Conservation (phyloP, 2,797 vertebrate genomes). For the Pelodytes ibericus region DNA sequence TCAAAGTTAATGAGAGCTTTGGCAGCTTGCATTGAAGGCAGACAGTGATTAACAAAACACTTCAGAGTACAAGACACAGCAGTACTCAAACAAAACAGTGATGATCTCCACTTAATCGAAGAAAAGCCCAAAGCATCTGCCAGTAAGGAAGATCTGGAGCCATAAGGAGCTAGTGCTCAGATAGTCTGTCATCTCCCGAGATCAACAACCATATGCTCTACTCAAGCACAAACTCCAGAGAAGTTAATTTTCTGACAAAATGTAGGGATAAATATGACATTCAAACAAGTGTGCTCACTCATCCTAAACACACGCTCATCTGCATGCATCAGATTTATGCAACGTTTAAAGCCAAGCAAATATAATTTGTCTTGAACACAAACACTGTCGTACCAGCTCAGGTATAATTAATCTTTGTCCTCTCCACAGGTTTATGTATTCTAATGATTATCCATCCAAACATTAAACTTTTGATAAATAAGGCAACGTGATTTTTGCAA, state of each 20-base stretch:
- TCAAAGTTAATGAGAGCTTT: constrained; percentile 99
- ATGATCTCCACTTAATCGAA: constrained; percentile 99
- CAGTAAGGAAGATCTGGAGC: constrained; percentile 88
- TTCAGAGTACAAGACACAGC: constrained; percentile 99
- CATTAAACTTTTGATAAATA: constrained; percentile 70
- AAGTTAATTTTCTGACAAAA: constrained; percentile 99
- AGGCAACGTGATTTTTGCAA: background rate
- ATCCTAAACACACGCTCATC: constrained; percentile 94
- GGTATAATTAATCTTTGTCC: constrained; percentile 84
- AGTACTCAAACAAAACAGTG: constrained; percentile 99
- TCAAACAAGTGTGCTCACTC: constrained; percentile 99
- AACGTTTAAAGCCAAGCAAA: constrained; percentile 84
- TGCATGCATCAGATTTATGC: constrained; percentile 88
- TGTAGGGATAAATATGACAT: constrained; percentile 99
- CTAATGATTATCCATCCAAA: constrained; percentile 64
- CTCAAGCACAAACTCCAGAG: constrained; percentile 96
- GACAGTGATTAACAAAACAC: constrained; percentile 99
- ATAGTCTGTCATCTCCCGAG: constrained; percentile 99
- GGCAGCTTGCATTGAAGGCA: constrained; percentile 98
- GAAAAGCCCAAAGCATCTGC: constrained; percentile 99
- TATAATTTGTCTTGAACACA: constrained; percentile 86
- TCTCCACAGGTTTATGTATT: constrained; percentile 71
- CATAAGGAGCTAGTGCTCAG: constrained; percentile 96
- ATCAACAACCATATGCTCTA: constrained; percentile 98
- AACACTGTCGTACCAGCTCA: constrained; percentile 76